Base-by-base conservation (phyloP, 2,888 invertebrate genomes). In the Seira ritae region DNA sequence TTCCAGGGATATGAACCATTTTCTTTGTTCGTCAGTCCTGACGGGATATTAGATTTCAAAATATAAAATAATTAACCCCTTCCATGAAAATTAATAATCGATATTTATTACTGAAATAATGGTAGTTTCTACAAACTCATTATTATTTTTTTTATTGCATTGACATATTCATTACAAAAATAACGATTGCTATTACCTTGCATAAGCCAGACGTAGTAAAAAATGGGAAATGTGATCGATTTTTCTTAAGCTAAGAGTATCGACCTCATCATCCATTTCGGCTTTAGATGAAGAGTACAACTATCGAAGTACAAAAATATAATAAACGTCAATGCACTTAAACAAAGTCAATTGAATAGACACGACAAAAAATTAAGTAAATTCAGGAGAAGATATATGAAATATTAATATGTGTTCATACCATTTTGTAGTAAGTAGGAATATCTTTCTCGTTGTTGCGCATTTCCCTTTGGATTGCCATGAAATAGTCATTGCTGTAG, bases 211-310 rank as follows among this genome's bases (percentile, higher is more conserved):
- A 78, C 98, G 93, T 1, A 99, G 92, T 89, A 98, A 96, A 90
- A 96, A 98, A 91, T 99, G 99, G 0, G 98, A 97, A 72, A 98
- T 93, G 89, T 96, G 95, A 91, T 99, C 99, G 37, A 74, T 84
- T 67, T 87, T 88, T 42, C 85, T 80, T 3, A 84, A 80, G 0
- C 1, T 60, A 10, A 3, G 22, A 74, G 10, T 8, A 12, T 72
- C 72, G 0, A 31, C 15, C 17, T 50, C 19, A 12, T 72, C 72
- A 0, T 55, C 15, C 17, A 24, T 15, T 24, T 10, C 55, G 23
- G n/a, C 15, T 22, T 55, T 23, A 17, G n/a, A n/a, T n/a, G n/a
- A n/a, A n/a, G 2, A 50, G 31, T 31, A 31, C 31, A 31, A 17
- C 69, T 65, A 24, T n/a, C n/a, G n/a, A n/a, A n/a, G n/a, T n/a